These are phyloP conservation scores for Adineta ricciae DNA, from an alignment of 2,888 invertebrate species.

Conservation along the genomic window DNA sequence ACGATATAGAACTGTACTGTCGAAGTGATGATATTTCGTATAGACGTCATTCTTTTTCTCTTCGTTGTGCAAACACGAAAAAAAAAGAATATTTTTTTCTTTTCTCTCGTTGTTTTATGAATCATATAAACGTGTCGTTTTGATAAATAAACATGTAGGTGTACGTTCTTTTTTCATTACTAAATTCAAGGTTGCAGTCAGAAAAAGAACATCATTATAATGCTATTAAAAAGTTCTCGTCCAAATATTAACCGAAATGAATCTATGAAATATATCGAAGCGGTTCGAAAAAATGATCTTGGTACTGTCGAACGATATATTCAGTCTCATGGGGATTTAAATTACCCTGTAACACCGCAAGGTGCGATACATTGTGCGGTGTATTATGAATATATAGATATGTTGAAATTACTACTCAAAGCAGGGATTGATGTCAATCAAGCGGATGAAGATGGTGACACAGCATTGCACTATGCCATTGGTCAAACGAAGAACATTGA, in stretches of 20 bases:
- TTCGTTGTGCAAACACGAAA: no score
- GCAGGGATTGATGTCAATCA: background rate
- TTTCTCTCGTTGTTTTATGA: no score
- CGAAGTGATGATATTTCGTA: no score
- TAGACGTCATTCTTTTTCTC: no score
- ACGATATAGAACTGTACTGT: no score
- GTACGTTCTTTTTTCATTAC: no score
- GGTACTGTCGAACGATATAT: background rate
- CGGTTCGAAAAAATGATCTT: background rate
- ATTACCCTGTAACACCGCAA: background rate
- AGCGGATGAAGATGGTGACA: background rate
- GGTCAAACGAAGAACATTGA: background rate
- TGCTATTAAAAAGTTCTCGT: background rate
- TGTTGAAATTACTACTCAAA: background rate
- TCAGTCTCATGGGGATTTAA: background rate
- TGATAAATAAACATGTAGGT: no score
- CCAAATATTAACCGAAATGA: background rate
- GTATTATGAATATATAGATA: background rate
- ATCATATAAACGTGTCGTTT: no score
- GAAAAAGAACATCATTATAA: no score
- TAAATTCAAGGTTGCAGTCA: no score
- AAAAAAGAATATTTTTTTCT: no score
- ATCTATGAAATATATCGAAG: background rate
- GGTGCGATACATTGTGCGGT: conserved; percentile 6
- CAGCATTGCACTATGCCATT: conserved; percentile 8